Base-by-base conservation (phyloP, 2,113 vertebrate species). In the zebrafish (Danio rerio) region DNA sequence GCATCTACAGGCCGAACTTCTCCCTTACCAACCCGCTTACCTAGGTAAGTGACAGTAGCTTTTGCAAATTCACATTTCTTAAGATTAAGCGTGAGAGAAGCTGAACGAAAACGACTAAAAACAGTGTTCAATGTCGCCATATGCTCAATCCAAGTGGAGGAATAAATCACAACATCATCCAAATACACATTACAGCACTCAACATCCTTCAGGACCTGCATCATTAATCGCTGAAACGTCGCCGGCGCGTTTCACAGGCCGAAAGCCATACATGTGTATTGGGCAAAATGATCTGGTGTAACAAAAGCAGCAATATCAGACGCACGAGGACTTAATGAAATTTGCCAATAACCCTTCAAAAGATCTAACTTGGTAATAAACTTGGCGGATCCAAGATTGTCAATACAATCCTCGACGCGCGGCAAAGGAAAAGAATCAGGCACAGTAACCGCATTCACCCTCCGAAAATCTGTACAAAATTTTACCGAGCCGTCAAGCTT, bases 91-190 rank as follows among this genome's bases (percentile, higher is more conserved):
- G n/a, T 61, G 58, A 61, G 58, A 20, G 55, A 56, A 61, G 18
- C 58, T 10, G 1, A 10, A 61, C 8, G 9, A 20, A 20, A 18
- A 20, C 7, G 58, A 61, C 9, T 61, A 61, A 61, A 61, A 18
- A 31, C 4, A 0, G 8, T 21, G 15, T 20, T 11, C 4, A 63
- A 31, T 0, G 21, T 63, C 40, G 2, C 1, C 61, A 63, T 13
- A 63, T 63, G 61, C 61, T 63, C 61, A 13, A 0, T 15, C 21
- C 21, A 63, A 1, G 61, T 63, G 61, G 21, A 31, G 10, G 18
- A 63, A 40, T 63, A 63, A 63, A 63, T 63, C 59, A 62, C 20
- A 9, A 62, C 59, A 62, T 62, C 21, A 63, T 63, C 61, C 21
- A 40, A 7, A 8, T 63, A 63, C 2, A 63, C 12, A 1, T 40